Conservation (phyloP, 2,888 invertebrate genomes). For the Automeris io region DNA sequence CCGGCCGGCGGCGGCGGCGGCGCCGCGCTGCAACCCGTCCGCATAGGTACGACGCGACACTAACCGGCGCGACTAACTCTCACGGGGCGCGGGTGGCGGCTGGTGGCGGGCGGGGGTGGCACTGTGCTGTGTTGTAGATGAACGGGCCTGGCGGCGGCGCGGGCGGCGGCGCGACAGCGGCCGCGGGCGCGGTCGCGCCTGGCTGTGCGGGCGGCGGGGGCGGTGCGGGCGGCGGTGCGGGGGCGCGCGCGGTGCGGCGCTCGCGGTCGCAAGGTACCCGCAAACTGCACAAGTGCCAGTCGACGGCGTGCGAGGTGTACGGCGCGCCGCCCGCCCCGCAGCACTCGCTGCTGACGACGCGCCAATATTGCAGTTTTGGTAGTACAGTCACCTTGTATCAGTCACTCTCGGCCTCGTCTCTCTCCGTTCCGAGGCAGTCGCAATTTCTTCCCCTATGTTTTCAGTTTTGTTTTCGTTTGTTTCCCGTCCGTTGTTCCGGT, state of each 20-base stretch:
- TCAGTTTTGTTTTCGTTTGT: slow-evolving; percentile 12
- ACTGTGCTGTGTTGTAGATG: too few relatives aligned
- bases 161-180: slow-evolving; percentile 74
- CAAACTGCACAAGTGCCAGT: slow-evolving; percentile 94
- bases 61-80: slow-evolving; percentile 20
- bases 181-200: slow-evolving; percentile 69
- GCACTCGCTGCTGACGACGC: slow-evolving; percentile 86
- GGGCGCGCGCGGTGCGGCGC: slow-evolving; percentile 79
- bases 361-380: slow-evolving; percentile 97
- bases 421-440: slow-evolving; percentile 68
- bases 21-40: slow-evolving; percentile 11
- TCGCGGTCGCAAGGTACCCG: slow-evolving; percentile 97
- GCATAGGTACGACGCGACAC: too few relatives aligned
- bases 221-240: slow-evolving; percentile 32
- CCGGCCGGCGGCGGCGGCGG: slow-evolving; percentile 12
- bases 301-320: slow-evolving; percentile 90
- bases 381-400: slow-evolving; percentile 85
- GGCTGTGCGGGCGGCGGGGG: slow-evolving; percentile 36
- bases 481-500: too few relatives aligned
- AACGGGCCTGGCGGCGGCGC: slow-evolving; percentile 49
- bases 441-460: too few relatives aligned
- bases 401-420: slow-evolving; percentile 47
- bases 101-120: slow-evolving; percentile 56
- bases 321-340: slow-evolving; percentile 78
- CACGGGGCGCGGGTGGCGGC: slow-evolving; percentile 30